phyloP scores from a whole-genome alignment of 2,888 invertebrate species.

The Pristionchus entomophagus region DNA sequence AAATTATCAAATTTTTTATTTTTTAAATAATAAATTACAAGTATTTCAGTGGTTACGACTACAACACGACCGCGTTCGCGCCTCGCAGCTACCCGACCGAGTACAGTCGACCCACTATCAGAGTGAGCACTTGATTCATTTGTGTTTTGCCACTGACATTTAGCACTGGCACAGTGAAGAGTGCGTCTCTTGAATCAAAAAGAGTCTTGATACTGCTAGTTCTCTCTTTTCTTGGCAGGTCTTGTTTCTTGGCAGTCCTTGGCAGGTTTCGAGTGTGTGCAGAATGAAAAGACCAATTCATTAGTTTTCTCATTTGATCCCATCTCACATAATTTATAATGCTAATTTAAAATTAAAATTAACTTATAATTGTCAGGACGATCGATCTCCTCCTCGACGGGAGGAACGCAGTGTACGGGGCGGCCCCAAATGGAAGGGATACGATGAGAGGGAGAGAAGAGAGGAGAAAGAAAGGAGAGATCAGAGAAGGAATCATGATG shows the following conservation, averaged over 20 bases:
- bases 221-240: too few species aligned
- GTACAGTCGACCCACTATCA: background rate
- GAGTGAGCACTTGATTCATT: background rate
- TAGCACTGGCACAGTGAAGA: too few species aligned
- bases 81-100: background rate
- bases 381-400: background rate
- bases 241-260: too few species aligned
- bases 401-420: background rate
- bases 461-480: too few species aligned
- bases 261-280: too few species aligned
- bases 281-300: too few species aligned
- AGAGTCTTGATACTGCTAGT: too few species aligned
- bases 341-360: background rate
- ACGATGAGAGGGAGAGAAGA: background rate
- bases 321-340: background rate
- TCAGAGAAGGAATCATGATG: slow-evolving; percentile 13
- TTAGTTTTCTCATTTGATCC: too few species aligned
- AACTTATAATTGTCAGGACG: background rate
- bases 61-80: background rate
- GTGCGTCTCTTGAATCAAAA: too few species aligned
- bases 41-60: background rate
- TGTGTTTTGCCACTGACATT: too few species aligned
- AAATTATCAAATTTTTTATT: background rate
- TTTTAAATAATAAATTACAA: background rate
- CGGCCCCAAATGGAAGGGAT: background rate